Evolutionary conservation across 2,113 vertebrate genomes (phyloP).

Genomic region (Okapia johnstoni): DNA sequence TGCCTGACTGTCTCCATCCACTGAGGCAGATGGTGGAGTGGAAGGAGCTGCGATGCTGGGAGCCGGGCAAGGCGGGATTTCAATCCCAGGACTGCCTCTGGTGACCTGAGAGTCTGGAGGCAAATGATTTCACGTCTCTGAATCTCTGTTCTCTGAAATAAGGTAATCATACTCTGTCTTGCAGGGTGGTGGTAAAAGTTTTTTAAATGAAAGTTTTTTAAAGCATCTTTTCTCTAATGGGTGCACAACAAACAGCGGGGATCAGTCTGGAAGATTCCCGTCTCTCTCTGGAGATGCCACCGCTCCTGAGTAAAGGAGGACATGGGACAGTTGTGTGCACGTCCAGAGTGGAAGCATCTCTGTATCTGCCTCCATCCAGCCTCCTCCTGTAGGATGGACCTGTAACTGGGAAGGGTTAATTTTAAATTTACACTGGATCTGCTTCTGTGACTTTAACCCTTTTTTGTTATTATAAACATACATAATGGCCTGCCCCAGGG

Average conservation of each 20-base stretch:
- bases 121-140: neutral
- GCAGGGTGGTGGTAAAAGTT: neutral
- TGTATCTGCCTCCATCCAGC: neutral
- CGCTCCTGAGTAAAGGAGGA: neutral
- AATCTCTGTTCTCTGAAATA: neutral
- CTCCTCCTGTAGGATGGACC: neutral
- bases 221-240: neutral
- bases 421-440: neutral
- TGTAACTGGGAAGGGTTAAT: neutral
- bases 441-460: neutral
- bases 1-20: too few species aligned
- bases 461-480: neutral
- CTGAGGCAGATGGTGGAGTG: accelerated
- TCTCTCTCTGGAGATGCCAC: neutral
- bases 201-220: neutral
- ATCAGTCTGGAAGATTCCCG: neutral
- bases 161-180: neutral
- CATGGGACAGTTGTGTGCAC: accelerated
- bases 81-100: neutral
- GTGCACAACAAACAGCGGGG: neutral
- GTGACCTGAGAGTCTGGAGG: neutral
- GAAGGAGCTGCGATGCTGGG: neutral
- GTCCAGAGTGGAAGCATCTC: neutral
- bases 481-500: neutral
- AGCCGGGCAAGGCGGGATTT: accelerated